A percentile compares a stretch with the other conserved stretches of the same genome.
Evolutionary conservation across 2,113 vertebrate species (phyloP).

Genomic region (Halcyon senegalensis): DNA sequence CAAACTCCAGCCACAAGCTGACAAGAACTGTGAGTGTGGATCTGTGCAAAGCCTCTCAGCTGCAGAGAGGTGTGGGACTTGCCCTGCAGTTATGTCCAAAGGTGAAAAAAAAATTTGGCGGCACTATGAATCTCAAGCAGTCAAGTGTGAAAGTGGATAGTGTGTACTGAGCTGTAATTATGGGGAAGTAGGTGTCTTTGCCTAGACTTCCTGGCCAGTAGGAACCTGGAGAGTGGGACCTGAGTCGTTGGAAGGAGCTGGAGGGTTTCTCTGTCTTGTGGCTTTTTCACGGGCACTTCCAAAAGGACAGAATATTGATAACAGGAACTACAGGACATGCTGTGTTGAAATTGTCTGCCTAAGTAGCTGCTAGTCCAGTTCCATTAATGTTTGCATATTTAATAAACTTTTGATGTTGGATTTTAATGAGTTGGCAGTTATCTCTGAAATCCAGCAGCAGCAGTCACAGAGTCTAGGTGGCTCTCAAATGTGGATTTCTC

Average conservation of each 20-base stretch:
- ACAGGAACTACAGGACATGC: not conserved
- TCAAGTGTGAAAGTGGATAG: not conserved
- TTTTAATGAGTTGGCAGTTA: slow-evolving; percentile 56
- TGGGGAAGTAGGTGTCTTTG: not conserved
- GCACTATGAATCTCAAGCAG: not conserved
- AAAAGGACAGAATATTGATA: not conserved
- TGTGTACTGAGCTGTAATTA: not conserved
- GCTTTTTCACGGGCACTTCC: not conserved
- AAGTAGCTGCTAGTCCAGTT: slow-evolving; percentile 22
- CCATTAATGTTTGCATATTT: slow-evolving; percentile 57
- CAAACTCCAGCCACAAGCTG: not conserved
- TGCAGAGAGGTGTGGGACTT: not conserved
- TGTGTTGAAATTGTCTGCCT: not conserved
- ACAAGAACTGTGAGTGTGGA: not conserved
- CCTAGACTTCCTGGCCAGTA: not conserved
- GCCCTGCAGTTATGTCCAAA: not conserved
- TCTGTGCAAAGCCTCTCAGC: not conserved
- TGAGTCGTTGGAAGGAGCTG: not conserved
- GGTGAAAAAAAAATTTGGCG: not conserved
- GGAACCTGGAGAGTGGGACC: not conserved
- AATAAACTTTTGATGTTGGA: slow-evolving; percentile 27
- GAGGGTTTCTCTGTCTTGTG: not conserved
- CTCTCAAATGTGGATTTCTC: not conserved
- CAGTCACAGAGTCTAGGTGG: not conserved
- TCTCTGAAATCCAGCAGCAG: slow-evolving; percentile 41